These are phyloP conservation scores for Bryconaethiops microstoma DNA, from an alignment of 2,797 vertebrate species.

Conservation along the genomic window DNA sequence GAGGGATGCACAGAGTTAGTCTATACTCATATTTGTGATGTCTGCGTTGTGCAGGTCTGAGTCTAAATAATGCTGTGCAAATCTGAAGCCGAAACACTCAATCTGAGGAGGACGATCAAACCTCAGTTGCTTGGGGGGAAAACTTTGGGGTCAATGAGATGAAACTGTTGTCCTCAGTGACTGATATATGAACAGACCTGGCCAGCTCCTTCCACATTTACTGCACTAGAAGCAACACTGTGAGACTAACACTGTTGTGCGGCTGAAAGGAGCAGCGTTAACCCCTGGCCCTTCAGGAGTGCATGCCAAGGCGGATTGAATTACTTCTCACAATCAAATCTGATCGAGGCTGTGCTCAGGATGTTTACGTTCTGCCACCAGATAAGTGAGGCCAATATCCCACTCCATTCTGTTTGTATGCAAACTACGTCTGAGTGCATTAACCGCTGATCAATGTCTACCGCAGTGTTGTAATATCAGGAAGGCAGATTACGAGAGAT, in stretches of 20 bases:
- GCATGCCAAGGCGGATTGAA: neutral
- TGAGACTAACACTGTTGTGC: neutral
- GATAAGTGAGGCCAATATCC: slow-evolving; percentile 4
- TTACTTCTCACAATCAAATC: slow-evolving; percentile 16
- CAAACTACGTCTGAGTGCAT: slow-evolving; percentile 7
- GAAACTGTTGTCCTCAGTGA: neutral
- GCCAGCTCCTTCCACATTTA: neutral
- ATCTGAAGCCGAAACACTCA: neutral
- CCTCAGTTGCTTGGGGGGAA: neutral
- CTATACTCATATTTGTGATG: too few relatives aligned
- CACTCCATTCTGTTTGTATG: neutral
- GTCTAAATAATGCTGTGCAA: neutral
- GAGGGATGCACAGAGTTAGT: too few relatives aligned
- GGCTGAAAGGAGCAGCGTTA: neutral
- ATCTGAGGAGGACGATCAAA: neutral
- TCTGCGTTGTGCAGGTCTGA: neutral
- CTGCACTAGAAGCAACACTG: neutral
- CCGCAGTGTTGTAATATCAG: slow-evolving; percentile 8
- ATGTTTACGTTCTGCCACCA: slow-evolving; percentile 14
- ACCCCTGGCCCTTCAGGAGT: neutral
- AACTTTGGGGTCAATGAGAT: neutral
- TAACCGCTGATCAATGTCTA: neutral
- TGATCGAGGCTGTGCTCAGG: slow-evolving; percentile 9
- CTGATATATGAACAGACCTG: neutral
- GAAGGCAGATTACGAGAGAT: neutral